These are phyloP conservation scores for Micrasema longulum DNA, from an alignment of 1,140 invertebrate genomes.

Conservation along the genomic window DNA sequence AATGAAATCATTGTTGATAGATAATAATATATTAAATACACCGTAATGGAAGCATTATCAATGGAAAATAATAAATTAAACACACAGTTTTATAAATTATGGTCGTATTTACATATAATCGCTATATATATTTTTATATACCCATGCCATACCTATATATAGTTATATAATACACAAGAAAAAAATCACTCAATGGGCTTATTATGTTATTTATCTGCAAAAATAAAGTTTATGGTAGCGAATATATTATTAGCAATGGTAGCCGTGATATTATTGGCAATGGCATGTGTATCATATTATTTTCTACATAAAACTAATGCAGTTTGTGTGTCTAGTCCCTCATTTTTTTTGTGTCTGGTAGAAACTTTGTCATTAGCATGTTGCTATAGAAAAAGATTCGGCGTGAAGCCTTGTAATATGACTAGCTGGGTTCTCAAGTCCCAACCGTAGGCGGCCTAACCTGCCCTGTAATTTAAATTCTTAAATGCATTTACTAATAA, in stretches of 20 bases:
- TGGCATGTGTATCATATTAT: not conserved
- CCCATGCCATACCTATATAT: too few relatives aligned
- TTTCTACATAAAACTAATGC: not conserved
- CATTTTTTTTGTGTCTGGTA: conserved; percentile 26
- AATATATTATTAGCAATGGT: not conserved
- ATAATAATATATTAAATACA: too few relatives aligned
- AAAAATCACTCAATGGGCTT: too few relatives aligned
- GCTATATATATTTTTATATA: too few relatives aligned
- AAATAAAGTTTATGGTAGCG: not conserved
- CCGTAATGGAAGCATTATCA: too few relatives aligned
- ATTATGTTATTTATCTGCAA: not conserved
- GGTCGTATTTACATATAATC: too few relatives aligned
- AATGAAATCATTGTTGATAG: too few relatives aligned
- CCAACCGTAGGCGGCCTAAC: too few relatives aligned
- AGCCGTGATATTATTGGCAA: not conserved
- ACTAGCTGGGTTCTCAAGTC: conserved; percentile 22
- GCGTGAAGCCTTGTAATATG: conserved; percentile 32
- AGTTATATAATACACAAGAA: too few relatives aligned
- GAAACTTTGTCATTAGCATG: conserved; percentile 45
- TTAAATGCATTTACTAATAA: conserved; percentile 52
- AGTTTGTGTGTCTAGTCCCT: not conserved
- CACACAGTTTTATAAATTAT: too few relatives aligned
- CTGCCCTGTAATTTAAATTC: conserved; percentile 47
- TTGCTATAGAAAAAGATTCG: conserved; percentile 46
- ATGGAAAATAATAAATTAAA: too few relatives aligned